Evolutionary conservation across 2,113 vertebrate genomes (phyloP), one percentile per base, ranked within the genome.

Genomic region (Cyprinodon variegatus): DNA sequence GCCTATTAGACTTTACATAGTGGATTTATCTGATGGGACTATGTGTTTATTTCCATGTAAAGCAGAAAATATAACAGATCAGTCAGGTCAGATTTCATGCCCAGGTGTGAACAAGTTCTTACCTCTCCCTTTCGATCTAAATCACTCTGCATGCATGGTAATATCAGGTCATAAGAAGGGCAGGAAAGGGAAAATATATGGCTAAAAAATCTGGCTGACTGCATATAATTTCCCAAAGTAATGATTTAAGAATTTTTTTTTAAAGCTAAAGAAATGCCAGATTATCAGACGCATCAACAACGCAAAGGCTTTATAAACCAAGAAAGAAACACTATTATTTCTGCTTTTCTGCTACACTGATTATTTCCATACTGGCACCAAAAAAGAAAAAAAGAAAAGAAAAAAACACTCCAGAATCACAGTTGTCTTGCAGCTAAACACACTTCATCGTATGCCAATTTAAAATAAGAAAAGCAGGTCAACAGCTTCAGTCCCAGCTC

Each of bases 401-500:
- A 29, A 61, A 61, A 13, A 15, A 68, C 37, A 22, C 53, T 29
- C 29, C 29, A 29, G 66, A 7, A 40, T 6, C 17, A 50, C 17
- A 63, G 72, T 7, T 53, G 43, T 48, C 15, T 48, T 29, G 46
- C 64, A 69, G 65, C 59, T 40, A 65, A 45, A 68, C 50, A 53
- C 73, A 63, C 43, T 45, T 81, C 36, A 69, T 39, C 50, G 50
- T 41, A 20, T 37, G 66, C 38, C 1, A 36, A 50, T 64, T 70
- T 17, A 82, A 61, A 76, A 78, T 67, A 46, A 73, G 45, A 74
- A 76, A 80, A 82, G 78, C 77, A 76, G 83, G 82, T 76, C 85
- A 82, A 84, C 70, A 40, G 68, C 70, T 67, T 78, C 74, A 60
- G 82, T 70, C 78, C 68, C 82, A 70, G 76, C 77, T 91, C 78